A percentile compares a stretch with the other conserved stretches of the same genome.
Conservation (phyloP, 2,797 vertebrate species). For the Muscicapa comitata region DNA sequence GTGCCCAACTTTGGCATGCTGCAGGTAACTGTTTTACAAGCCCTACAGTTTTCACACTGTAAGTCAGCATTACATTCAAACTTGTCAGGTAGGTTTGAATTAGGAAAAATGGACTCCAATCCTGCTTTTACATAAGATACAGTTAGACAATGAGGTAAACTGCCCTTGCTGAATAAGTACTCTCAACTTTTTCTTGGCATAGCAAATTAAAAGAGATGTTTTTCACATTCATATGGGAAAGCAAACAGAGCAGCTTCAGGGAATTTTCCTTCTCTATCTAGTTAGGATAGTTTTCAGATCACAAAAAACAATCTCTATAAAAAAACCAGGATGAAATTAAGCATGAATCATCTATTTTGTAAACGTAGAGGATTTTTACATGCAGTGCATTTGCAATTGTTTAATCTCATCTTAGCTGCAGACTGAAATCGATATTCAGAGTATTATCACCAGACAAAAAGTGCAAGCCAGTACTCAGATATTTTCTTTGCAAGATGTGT, state of each 20-base stretch:
- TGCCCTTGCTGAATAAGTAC: not conserved
- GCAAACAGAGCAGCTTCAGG: not conserved
- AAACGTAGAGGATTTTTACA: not conserved
- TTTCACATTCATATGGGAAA: not conserved
- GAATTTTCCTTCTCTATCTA: not conserved
- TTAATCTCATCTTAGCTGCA: not conserved
- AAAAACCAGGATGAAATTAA: not conserved
- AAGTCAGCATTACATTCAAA: not conserved
- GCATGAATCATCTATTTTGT: not conserved
- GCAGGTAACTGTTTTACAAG: not conserved
- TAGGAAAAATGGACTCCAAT: not conserved
- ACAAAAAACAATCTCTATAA: not conserved
- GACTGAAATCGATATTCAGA: not conserved
- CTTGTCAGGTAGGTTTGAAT: not conserved
- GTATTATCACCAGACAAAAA: not conserved
- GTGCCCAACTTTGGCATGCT: not conserved
- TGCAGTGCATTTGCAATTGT: not conserved
- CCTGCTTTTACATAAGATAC: not conserved
- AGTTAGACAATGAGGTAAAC: not conserved
- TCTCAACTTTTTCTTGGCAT: not conserved
- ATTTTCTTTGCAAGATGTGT: not conserved
- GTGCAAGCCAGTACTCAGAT: not conserved
- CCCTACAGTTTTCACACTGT: not conserved
- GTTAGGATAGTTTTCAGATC: not conserved
- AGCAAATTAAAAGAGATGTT: not conserved